Conservation (phyloP, 2,888 invertebrate species). For the Diploptera punctata region DNA sequence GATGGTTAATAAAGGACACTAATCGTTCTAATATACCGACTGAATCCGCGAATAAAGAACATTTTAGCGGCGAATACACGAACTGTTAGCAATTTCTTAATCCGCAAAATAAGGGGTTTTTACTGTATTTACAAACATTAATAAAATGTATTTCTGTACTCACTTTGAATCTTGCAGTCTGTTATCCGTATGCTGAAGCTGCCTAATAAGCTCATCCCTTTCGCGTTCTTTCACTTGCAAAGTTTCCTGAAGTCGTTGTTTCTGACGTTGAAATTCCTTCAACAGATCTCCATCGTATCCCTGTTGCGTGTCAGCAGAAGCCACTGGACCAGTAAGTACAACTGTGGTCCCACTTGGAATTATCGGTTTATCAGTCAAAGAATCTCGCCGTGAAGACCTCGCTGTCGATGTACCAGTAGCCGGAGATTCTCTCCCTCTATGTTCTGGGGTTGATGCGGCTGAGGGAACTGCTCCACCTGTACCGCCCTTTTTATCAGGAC, state of each 20-base stretch:
- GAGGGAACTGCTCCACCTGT: slow-evolving; percentile 49
- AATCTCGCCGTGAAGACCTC: slow-evolving; percentile 71
- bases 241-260: slow-evolving; percentile 68
- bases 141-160: not conserved
- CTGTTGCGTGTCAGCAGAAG: slow-evolving; percentile 50
- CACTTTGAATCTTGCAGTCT: slow-evolving; percentile 58
- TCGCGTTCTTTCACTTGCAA: slow-evolving; percentile 61
- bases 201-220: slow-evolving; percentile 60
- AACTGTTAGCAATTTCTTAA: no score
- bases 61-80: no score
- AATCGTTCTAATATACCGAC: no score
- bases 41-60: no score
- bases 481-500: slow-evolving; percentile 57
- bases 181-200: slow-evolving; percentile 57
- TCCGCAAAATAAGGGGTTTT: no score
- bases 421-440: slow-evolving; percentile 70
- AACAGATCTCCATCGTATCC: slow-evolving; percentile 72
- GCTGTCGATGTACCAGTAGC: slow-evolving; percentile 68
- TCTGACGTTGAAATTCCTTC: slow-evolving; percentile 81
- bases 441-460: slow-evolving; percentile 72
- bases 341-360: slow-evolving; percentile 47
- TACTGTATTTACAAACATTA: no score
- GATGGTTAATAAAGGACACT: no score
- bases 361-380: slow-evolving; percentile 62
- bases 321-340: slow-evolving; percentile 47